These are phyloP conservation scores for Saccostrea cuccullata DNA, from an alignment of 1,140 invertebrate genomes.

Conservation along the genomic window DNA sequence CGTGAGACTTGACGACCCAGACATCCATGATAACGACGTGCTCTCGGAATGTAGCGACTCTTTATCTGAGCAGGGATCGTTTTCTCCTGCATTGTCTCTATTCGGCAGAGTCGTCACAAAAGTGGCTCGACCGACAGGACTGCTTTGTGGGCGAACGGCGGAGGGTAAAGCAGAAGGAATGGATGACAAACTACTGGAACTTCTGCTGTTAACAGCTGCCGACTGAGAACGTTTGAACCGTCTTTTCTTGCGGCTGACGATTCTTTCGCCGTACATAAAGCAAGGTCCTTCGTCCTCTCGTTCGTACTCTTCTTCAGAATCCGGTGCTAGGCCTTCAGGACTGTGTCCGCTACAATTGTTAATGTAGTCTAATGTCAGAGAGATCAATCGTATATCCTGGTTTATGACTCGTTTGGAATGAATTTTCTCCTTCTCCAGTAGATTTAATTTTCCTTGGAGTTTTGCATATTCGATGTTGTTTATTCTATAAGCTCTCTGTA, in stretches of 20 bases:
- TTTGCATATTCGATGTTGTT: constrained; percentile 68
- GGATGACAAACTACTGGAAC: constrained; percentile 51
- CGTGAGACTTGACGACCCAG: constrained; percentile 63
- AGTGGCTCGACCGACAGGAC: constrained; percentile 58
- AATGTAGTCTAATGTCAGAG: constrained; percentile 70
- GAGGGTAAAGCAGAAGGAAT: constrained; percentile 48
- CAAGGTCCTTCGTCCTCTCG: constrained; percentile 60
- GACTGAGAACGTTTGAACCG: constrained; percentile 64
- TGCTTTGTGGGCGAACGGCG: constrained; percentile 67
- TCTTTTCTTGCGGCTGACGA: constrained; percentile 67
- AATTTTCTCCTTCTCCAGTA: constrained; percentile 69
- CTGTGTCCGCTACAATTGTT: constrained; percentile 70
- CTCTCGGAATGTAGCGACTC: constrained; percentile 56
- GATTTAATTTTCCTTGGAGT: constrained; percentile 63
- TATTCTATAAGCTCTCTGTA: constrained; percentile 69
- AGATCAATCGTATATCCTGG: constrained; percentile 72
- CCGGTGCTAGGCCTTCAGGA: constrained; percentile 66
- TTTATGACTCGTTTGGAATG: constrained; percentile 68
- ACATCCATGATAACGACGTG: constrained; percentile 60
- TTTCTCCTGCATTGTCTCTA: constrained; percentile 8
- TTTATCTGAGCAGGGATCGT: constrained; percentile 31
- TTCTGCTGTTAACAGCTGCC: constrained; percentile 54
- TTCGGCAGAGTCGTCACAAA: constrained; percentile 52
- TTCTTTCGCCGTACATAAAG: constrained; percentile 71
- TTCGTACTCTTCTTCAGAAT: constrained; percentile 51